A percentile compares a stretch with the other conserved stretches of the same genome.
These are phyloP conservation scores for Eurytoma adleriae DNA, from an alignment of 2,888 invertebrate species.

Conservation along the genomic window DNA sequence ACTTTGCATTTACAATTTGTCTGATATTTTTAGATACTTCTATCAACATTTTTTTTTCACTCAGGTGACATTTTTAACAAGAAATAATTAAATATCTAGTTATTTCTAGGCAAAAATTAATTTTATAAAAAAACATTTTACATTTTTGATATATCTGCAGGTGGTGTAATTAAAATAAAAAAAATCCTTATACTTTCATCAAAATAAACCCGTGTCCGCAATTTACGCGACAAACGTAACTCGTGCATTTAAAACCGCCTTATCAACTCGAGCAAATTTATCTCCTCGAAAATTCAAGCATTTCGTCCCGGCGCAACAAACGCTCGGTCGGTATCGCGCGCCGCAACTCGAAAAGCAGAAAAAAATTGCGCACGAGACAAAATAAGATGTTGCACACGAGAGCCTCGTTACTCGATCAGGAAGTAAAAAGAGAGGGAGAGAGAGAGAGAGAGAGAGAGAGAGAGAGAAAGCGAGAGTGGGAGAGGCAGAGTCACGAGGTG, in stretches of 20 bases:
- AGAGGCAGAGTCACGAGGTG: conserved; percentile 24
- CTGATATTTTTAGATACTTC: too few species aligned
- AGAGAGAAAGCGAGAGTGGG: neutral
- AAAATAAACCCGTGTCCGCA: neutral
- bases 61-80: too few species aligned
- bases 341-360: neutral
- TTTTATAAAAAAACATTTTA: too few species aligned
- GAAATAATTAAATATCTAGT: too few species aligned
- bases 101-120: too few species aligned
- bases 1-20: too few species aligned
- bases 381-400: conserved; percentile 43
- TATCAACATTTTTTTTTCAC: too few species aligned
- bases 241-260: neutral
- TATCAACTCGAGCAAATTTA: neutral
- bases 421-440: neutral
- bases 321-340: neutral
- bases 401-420: conserved; percentile 47
- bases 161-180: too few species aligned
- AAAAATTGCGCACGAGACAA: neutral
- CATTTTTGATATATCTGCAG: too few species aligned
- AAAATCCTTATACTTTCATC: too few species aligned
- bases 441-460: neutral
- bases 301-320: neutral
- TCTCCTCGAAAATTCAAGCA: neutral
- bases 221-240: neutral